Conservation (phyloP, 2,888 invertebrate genomes). For the Athetis lepigone region DNA sequence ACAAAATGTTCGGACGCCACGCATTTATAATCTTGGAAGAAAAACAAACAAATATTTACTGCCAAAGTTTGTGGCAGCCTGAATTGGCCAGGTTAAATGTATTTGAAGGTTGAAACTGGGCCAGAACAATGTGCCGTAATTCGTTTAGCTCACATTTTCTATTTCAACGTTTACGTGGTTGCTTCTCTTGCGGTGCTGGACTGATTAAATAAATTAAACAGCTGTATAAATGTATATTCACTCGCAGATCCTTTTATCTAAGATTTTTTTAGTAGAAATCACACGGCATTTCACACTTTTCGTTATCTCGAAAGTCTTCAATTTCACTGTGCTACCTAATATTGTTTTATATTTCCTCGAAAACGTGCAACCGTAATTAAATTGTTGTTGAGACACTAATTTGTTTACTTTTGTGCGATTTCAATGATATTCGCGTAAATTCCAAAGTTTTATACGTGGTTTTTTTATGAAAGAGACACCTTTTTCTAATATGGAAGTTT, state of each 20-base stretch:
- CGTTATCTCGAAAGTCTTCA: background rate
- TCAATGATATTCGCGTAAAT: conserved; percentile 37
- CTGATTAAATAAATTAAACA: conserved; percentile 14
- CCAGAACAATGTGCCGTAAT: background rate
- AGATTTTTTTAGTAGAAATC: conserved; percentile 15
- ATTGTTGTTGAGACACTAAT: conserved; percentile 1
- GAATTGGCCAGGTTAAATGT: conserved; percentile 32
- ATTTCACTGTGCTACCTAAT: background rate
- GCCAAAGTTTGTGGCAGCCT: conserved; percentile 34
- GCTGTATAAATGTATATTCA: conserved; percentile 19
- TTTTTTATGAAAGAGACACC: conserved; percentile 34
- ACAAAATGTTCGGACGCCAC: conserved; percentile 61
- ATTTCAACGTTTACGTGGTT: background rate
- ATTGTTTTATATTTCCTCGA: background rate
- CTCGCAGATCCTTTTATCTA: conserved; percentile 11
- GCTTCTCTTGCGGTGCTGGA: background rate
- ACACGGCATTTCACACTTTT: background rate
- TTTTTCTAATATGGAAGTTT: conserved; percentile 45
- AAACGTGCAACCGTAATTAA: background rate
- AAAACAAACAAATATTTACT: conserved; percentile 54
- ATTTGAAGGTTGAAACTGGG: conserved; percentile 11
- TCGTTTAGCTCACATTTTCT: background rate
- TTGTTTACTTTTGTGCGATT: conserved; percentile 26
- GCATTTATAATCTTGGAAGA: conserved; percentile 65
- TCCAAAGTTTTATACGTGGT: conserved; percentile 24